Base-by-base conservation (phyloP, 1,140 invertebrate species). In the Drosophila murphyi region DNA sequence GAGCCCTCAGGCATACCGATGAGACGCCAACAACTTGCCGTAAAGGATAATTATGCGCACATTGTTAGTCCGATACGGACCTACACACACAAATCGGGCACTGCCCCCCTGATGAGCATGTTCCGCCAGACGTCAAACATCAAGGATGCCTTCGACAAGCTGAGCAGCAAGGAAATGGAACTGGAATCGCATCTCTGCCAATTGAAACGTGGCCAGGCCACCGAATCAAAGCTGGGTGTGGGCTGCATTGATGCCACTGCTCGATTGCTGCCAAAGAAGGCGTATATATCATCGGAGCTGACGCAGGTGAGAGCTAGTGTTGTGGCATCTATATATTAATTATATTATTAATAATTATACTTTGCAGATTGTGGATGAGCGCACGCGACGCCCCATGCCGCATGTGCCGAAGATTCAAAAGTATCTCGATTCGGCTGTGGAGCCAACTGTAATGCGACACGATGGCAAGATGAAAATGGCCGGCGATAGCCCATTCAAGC, bases 31-130 rank as follows among this genome's bases (percentile, higher is more conserved):
- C 48, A 60, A 4, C 65, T 85, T 32, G 28, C 71, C 2, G 79
- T 76, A 4, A 72, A 87, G 50, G 50, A 74, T 70, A 77, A 85
- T 6, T 93, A 75, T 63, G 80, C 82, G 2, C 79, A 93, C 61
- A 90, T 93, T 45, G 76, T 92, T 2, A 93, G 93, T 78, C 93
- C 93, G 0, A 90, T 93, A 31, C 83, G 90, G 20, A 57, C 91
- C 0, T 93, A 93, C 56, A 93, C 92, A 4, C 91, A 93, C 3
- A 93, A 93, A 29, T 93, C 92, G 0, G 78, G 85, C 2, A 90
- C 74, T 2, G 83, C 91, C 0, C 91, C 91, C 0, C 56, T 92
- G 0, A 92, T 92, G 88, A 78, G 78, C n/a, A 74, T 63, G 31
- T 77, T 90, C 8, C 76, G 76, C 3, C 70, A 78, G 37, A 76